Evolutionary conservation across 2,888 invertebrate genomes (phyloP).

Genomic region (Hyles lineata): DNA sequence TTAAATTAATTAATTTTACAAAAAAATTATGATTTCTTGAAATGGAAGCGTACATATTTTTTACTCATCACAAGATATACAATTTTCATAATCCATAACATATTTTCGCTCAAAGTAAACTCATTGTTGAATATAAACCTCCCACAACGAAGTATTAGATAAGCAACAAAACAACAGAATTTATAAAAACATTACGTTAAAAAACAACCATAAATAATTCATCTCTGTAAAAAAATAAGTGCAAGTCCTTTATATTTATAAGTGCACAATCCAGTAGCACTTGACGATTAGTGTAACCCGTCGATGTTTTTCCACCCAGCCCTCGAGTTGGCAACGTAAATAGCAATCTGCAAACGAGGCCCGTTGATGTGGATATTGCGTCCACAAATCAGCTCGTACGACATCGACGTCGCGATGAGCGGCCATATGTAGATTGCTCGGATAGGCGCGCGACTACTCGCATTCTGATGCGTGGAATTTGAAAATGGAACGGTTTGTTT

Average conservation of each 20-base stretch:
- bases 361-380: conserved; percentile 56
- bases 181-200: no score
- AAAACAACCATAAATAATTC: no score
- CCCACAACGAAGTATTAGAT: no score
- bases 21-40: no score
- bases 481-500: background rate
- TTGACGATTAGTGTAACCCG: conserved; percentile 7
- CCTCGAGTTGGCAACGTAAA: conserved; percentile 47
- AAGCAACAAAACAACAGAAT: no score
- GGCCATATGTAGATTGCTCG: conserved; percentile 34
- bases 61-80: no score
- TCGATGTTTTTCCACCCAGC: conserved; percentile 14
- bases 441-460: conserved; percentile 36
- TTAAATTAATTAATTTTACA: no score
- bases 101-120: no score
- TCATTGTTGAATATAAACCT: no score
- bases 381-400: conserved; percentile 49
- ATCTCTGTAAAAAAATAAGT: background rate
- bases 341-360: conserved; percentile 71
- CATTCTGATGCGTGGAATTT: conserved; percentile 11
- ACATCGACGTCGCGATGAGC: conserved; percentile 3
- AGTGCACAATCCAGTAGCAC: background rate
- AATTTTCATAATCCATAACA: no score
- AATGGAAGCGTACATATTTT: no score
- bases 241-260: background rate